Evolutionary conservation across 2,888 invertebrate species (phyloP).

Genomic region (Cosmia trapezina): DNA sequence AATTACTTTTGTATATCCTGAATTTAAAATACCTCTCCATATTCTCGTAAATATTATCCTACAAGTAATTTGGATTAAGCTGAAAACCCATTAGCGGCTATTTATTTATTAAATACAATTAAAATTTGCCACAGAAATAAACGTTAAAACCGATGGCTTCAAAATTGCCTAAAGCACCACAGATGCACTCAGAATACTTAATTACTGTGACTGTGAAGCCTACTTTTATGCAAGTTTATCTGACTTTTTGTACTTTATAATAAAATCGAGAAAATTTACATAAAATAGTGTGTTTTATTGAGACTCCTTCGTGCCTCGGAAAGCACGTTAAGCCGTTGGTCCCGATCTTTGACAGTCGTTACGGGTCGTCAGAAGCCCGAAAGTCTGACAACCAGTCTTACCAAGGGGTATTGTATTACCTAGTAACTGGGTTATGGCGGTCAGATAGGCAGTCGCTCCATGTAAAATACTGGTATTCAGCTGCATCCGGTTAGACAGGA

Average conservation of each 20-base stretch:
- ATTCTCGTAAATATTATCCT: not conserved
- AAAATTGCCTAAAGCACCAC: not conserved
- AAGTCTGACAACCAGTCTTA: too few species aligned
- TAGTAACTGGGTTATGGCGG: too few species aligned
- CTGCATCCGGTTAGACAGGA: too few species aligned
- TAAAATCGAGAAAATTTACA: not conserved
- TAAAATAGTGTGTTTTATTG: too few species aligned
- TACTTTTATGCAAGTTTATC: not conserved
- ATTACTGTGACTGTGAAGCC: not conserved
- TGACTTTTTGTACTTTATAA: not conserved
- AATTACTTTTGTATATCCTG: not conserved
- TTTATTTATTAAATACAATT: conserved; percentile 2
- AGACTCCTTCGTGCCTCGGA: too few species aligned
- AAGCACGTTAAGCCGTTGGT: too few species aligned
- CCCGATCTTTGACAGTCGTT: too few species aligned
- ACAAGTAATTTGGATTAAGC: too few species aligned
- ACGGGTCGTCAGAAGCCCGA: too few species aligned
- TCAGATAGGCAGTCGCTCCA: too few species aligned
- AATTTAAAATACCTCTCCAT: not conserved
- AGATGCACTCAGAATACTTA: conserved; percentile 7
- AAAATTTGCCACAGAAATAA: not conserved
- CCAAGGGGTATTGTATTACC: too few species aligned
- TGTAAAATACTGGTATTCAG: too few species aligned
- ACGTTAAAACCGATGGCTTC: not conserved
- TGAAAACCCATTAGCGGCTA: not conserved